phyloP scores from a whole-genome alignment of 2,113 vertebrate species.

The Heterocephalus glaber region DNA sequence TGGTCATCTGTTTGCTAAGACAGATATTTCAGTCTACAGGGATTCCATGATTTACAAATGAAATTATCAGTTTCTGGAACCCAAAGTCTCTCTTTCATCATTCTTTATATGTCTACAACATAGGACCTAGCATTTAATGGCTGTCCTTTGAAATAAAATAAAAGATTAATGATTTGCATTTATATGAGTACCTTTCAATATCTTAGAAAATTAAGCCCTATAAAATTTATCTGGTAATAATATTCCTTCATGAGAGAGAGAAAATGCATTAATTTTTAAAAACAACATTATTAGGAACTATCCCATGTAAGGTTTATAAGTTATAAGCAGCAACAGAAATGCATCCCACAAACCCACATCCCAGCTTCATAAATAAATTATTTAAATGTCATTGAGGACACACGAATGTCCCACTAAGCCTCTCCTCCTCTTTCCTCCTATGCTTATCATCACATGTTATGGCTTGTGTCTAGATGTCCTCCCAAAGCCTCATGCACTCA shows the following conservation, averaged over 20 bases:
- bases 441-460: not conserved
- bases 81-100: not conserved
- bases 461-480: not conserved
- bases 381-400: not conserved
- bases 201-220: not conserved
- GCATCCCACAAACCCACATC: not conserved
- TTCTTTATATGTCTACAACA: not conserved
- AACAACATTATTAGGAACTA: not conserved
- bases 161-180: constrained; percentile 8
- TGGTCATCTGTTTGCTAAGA: not conserved
- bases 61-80: not conserved
- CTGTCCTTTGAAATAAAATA: constrained; percentile 18
- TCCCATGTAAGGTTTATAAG: not conserved
- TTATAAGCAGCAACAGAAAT: not conserved
- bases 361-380: not conserved
- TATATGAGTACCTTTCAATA: constrained; percentile 13
- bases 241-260: not conserved
- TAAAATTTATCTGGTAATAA: constrained; percentile 10
- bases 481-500: too few species aligned
- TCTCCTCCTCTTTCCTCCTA: not conserved
- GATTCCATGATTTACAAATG: not conserved
- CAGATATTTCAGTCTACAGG: not conserved
- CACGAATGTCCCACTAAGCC: not conserved
- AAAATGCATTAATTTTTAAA: not conserved
- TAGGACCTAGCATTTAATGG: not conserved